Percentiles rank a stretch among this genome's conserved stretches.
phyloP scores from a whole-genome alignment of 1,140 invertebrate genomes.

The Oscheius sp. region DNA sequence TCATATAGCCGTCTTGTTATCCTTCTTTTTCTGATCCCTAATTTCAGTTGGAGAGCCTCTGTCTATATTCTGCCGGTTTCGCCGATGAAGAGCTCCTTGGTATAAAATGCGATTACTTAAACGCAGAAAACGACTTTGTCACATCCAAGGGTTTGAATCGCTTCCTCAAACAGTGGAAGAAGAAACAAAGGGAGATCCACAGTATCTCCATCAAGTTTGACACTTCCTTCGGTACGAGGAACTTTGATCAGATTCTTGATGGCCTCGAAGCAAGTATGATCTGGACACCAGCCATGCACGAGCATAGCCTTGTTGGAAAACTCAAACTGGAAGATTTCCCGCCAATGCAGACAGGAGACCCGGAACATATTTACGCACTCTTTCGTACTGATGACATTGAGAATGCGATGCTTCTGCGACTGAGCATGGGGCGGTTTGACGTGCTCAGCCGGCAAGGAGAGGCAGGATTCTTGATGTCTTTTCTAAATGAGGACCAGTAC shows the following conservation, averaged over 20 bases:
- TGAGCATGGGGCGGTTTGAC: background rate
- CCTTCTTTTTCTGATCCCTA: background rate
- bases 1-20: background rate
- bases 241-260: background rate
- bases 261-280: background rate
- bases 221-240: background rate
- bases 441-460: background rate
- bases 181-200: background rate
- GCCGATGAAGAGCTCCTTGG: background rate
- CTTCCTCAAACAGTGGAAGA: background rate
- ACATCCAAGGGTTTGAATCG: background rate
- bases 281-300: background rate
- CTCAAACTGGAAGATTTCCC: background rate
- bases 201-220: background rate
- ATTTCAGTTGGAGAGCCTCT: background rate
- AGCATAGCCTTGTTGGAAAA: background rate
- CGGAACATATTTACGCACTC: background rate
- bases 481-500: background rate
- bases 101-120: background rate
- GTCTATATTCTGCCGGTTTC: background rate
- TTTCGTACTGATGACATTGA: background rate
- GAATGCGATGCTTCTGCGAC: background rate
- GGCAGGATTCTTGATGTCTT: background rate
- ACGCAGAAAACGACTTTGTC: background rate
- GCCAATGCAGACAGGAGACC: background rate